Conservation (phyloP, 2,797 vertebrate species). For the Sarcoramphus papa region DNA sequence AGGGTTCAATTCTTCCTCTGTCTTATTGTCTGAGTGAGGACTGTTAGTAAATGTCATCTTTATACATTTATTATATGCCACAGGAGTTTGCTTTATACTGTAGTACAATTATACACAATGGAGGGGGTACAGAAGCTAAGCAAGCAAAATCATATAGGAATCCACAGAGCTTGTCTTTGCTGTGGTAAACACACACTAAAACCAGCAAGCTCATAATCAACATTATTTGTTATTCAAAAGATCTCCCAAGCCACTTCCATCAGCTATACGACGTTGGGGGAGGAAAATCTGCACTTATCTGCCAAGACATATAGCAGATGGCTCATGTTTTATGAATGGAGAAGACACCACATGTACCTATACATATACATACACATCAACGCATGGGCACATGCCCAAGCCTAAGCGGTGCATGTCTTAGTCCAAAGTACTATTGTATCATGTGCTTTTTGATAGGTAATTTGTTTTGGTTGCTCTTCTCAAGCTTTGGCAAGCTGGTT, state of each 20-base stretch:
- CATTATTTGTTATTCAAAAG: not conserved
- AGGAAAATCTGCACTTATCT: not conserved
- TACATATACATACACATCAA: not conserved
- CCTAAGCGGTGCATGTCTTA: fast-evolving
- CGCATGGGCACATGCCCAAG: not conserved
- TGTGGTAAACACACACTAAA: not conserved
- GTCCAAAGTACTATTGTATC: not conserved
- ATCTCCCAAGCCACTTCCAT: not conserved
- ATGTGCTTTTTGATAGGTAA: not conserved
- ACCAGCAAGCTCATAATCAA: not conserved
- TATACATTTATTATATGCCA: not conserved
- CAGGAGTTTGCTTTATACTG: not conserved
- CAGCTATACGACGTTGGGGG: not conserved
- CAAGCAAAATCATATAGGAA: not conserved
- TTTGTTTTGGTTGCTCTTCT: not conserved
- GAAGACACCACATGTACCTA: not conserved
- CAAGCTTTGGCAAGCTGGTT: not conserved
- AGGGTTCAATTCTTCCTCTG: not conserved
- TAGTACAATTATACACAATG: not conserved
- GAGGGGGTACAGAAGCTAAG: not conserved
- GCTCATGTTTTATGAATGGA: conserved; percentile 9
- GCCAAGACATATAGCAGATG: not conserved
- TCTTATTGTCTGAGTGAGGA: not conserved
- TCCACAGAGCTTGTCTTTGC: not conserved
- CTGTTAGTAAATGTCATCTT: not conserved